Evolutionary conservation across 64 coral and sea anemone species (phyloP).

Genomic region (Cladopsammia gracilis): DNA sequence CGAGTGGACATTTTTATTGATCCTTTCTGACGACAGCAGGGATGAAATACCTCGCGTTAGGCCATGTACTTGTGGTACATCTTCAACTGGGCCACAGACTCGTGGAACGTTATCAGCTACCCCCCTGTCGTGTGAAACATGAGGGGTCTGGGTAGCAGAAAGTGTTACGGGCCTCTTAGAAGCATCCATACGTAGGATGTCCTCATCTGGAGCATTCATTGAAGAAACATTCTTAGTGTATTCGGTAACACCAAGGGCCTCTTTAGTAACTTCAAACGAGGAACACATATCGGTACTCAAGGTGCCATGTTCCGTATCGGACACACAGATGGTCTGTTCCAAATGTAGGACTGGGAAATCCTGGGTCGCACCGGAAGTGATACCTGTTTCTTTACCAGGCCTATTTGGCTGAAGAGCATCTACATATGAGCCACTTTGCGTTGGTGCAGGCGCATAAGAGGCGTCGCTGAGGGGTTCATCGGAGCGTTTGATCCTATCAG

Average conservation of each 20-base stretch:
- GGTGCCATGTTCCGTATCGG: not conserved
- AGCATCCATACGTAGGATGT: no score
- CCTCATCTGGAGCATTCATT: no score
- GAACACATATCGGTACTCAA: not conserved
- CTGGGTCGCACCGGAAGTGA: not conserved
- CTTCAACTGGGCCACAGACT: not conserved
- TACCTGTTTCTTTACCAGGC: not conserved
- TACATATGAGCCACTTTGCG: not conserved
- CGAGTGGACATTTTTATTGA: not conserved
- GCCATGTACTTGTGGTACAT: not conserved
- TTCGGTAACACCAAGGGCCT: no score
- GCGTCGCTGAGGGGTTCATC: not conserved
- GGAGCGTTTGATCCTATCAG: not conserved
- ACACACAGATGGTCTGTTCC: not conserved
- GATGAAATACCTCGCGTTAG: not conserved
- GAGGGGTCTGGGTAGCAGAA: no score
- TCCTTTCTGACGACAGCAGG: not conserved
- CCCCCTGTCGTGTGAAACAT: no score
- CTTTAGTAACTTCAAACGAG: no score
- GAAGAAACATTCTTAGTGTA: no score
- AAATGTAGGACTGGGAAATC: not conserved
- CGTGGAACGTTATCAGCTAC: not conserved
- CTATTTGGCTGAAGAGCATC: not conserved
- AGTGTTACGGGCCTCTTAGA: no score
- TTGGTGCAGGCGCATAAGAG: not conserved